Evolutionary conservation across 2,797 vertebrate species (phyloP).

Genomic region (Glossophaga mutica): DNA sequence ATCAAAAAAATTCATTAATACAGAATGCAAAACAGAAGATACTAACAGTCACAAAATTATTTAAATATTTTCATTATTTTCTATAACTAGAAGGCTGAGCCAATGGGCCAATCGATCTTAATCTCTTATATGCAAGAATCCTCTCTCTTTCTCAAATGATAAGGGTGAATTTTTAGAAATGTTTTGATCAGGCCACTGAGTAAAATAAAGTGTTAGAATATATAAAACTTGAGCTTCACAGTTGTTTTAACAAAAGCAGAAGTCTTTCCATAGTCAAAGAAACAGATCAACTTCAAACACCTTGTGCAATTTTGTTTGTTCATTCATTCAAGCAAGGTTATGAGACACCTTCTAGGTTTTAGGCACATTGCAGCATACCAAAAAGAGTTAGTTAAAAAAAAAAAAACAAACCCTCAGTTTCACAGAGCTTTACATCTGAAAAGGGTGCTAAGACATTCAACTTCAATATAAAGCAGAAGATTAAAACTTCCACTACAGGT

Average conservation of each 20-base stretch:
- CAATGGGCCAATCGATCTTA: neutral
- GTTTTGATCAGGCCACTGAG: neutral
- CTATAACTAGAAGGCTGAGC: neutral
- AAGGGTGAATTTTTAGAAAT: neutral
- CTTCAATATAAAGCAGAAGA: neutral
- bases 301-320: neutral
- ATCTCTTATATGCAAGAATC: neutral
- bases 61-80: neutral
- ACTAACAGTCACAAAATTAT: neutral
- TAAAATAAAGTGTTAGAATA: neutral
- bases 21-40: neutral
- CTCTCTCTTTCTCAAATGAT: neutral
- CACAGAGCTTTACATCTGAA: neutral
- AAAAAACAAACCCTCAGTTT: too few species aligned
- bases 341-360: neutral
- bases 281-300: slow-evolving; percentile 22
- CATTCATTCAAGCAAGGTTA: neutral
- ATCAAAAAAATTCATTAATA: neutral
- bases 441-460: neutral
- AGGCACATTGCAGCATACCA: neutral
- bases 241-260: neutral
- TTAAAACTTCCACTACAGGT: neutral
- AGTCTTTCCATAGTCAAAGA: neutral
- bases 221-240: neutral
- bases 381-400: neutral